Evolutionary conservation across 2,113 vertebrate genomes (phyloP).

Genomic region (Rhagologus leucostigma): DNA sequence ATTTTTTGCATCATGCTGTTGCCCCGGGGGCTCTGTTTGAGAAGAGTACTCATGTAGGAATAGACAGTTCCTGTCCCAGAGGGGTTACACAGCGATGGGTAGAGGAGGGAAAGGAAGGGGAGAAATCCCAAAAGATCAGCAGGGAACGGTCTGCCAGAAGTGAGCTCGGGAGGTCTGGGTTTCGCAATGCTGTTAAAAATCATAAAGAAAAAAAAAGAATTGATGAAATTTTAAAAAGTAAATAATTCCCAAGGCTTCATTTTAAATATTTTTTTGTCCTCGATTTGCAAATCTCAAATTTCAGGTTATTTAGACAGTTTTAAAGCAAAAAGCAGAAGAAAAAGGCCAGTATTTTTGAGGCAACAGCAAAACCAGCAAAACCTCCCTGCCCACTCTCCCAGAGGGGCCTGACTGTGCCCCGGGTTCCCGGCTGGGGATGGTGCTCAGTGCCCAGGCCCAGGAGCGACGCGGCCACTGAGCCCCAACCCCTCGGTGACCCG

Average conservation of each 20-base stretch:
- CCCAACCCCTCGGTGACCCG: neutral
- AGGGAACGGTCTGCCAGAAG: neutral
- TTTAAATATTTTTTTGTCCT: neutral
- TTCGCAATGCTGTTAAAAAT: neutral
- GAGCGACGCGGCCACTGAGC: neutral
- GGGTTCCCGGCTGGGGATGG: neutral
- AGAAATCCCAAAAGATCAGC: neutral
- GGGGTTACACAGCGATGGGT: neutral
- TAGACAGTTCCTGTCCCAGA: neutral
- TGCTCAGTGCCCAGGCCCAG: neutral
- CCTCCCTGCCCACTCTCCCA: neutral
- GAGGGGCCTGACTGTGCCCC: neutral
- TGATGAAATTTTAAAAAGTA: neutral
- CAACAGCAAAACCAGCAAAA: neutral
- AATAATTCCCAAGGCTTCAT: neutral
- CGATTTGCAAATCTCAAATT: neutral
- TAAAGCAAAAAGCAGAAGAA: neutral
- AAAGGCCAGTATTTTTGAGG: neutral
- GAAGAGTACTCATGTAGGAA: neutral
- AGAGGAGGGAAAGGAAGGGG: neutral
- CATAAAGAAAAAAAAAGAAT: accelerated
- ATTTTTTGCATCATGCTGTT: neutral
- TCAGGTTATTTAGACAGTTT: neutral
- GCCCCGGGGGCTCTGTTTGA: neutral
- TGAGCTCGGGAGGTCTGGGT: neutral